Conservation (phyloP, 2,888 invertebrate genomes). For the Phaonia tiefii region DNA sequence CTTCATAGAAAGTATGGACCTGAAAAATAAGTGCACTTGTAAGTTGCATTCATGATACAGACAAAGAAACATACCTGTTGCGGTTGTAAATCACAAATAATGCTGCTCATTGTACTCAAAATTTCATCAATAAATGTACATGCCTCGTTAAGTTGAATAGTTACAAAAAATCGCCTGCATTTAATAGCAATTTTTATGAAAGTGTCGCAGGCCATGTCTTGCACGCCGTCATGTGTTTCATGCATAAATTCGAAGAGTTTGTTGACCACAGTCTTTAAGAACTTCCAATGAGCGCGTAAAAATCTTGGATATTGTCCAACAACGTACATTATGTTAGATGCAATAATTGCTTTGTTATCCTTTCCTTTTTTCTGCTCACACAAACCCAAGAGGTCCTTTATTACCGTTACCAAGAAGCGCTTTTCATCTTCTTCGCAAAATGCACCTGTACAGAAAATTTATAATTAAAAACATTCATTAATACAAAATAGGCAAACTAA, state of each 20-base stretch:
- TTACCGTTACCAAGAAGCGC: constrained; percentile 98
- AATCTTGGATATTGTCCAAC: constrained; percentile 99
- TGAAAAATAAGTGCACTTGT: constrained; percentile 54
- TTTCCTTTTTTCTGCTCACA: constrained; percentile 99
- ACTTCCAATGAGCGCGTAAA: constrained; percentile 99
- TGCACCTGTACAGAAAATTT: constrained; percentile 81
- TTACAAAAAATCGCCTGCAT: constrained; percentile 98
- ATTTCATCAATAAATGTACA: constrained; percentile 99
- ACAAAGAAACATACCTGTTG: constrained; percentile 88
- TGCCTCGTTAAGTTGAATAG: constrained; percentile 96
- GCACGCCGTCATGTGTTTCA: constrained; percentile 99
- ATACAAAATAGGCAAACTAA: no score
- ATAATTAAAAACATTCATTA: background rate
- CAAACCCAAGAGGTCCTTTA: constrained; percentile 97
- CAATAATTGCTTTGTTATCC: constrained; percentile 99
- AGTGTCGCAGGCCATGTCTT: constrained; percentile 99
- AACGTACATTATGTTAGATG: constrained; percentile 99
- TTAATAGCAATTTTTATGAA: constrained; percentile 99
- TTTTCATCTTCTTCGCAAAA: constrained; percentile 99
- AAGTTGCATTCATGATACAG: background rate
- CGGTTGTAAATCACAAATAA: constrained; percentile 99
- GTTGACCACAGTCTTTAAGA: constrained; percentile 99
- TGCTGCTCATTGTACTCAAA: constrained; percentile 95
- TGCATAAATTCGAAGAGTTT: constrained; percentile 99
- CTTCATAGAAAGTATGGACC: constrained; percentile 98